Evolutionary conservation across 2,797 vertebrate genomes (phyloP).

Genomic region (Lagorchestes hirsutus): DNA sequence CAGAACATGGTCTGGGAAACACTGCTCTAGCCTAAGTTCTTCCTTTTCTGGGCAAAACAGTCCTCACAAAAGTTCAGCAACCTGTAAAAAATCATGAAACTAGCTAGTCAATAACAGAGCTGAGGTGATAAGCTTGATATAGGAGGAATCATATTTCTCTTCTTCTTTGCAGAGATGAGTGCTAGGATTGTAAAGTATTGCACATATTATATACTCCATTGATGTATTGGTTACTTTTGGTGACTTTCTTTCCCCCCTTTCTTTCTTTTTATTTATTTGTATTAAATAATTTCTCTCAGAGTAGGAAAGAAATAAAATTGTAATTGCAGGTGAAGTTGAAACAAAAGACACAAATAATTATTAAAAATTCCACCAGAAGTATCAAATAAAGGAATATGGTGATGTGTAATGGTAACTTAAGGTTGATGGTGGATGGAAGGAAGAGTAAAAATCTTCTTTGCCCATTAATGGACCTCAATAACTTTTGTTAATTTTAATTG

Average conservation of each 20-base stretch:
- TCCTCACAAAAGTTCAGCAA: neutral
- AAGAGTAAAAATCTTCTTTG: no score
- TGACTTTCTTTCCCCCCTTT: neutral
- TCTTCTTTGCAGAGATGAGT: neutral
- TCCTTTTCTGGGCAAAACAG: neutral
- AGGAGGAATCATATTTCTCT: neutral
- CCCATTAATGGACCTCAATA: no score
- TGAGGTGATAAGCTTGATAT: neutral
- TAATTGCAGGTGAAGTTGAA: neutral
- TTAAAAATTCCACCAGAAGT: neutral
- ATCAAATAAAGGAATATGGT: neutral
- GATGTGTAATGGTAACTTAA: neutral
- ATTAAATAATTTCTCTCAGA: neutral
- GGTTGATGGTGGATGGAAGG: no score
- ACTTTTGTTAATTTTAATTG: no score
- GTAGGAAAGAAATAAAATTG: neutral
- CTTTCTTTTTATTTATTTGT: neutral
- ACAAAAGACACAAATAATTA: neutral
- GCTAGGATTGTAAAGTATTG: neutral
- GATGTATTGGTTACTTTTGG: neutral
- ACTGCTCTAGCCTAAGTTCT: neutral
- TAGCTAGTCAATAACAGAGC: neutral
- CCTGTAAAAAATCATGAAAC: neutral
- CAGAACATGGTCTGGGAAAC: neutral
- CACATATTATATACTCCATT: neutral